These are phyloP conservation scores for Jordanella pulchra DNA, from an alignment of 2,797 vertebrate species.

Conservation along the genomic window DNA sequence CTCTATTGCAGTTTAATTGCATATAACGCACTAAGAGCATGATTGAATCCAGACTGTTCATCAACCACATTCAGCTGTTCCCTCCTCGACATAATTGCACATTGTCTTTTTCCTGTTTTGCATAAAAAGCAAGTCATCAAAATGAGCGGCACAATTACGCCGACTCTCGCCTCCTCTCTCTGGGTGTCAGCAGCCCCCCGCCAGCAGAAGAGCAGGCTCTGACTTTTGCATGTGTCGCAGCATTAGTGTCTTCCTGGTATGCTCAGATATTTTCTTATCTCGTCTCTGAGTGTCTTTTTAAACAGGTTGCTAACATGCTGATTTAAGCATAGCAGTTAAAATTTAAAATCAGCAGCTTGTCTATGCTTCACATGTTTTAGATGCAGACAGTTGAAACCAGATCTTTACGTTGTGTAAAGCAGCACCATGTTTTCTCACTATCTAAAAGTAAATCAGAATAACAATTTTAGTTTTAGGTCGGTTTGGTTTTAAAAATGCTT, in stretches of 20 bases:
- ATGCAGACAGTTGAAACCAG: not conserved
- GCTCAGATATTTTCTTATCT: constrained; percentile 32
- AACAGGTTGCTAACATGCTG: constrained; percentile 57
- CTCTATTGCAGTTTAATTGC: constrained; percentile 87
- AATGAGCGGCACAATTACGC: constrained; percentile 82
- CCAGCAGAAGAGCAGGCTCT: constrained; percentile 61
- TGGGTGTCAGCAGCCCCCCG: constrained; percentile 74
- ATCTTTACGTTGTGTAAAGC: too few relatives aligned
- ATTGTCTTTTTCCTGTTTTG: constrained; percentile 86
- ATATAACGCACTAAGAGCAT: constrained; percentile 83
- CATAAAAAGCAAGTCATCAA: constrained; percentile 84
- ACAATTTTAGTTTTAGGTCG: too few relatives aligned
- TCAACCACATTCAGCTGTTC: constrained; percentile 82
- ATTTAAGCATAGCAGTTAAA: constrained; percentile 37
- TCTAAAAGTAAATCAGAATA: too few relatives aligned
- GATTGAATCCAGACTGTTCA: constrained; percentile 85
- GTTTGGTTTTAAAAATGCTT: too few relatives aligned
- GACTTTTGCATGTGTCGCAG: constrained; percentile 48
- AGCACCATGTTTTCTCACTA: too few relatives aligned
- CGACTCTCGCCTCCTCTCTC: constrained; percentile 74
- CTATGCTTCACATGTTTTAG: constrained; percentile 31
- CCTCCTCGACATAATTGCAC: constrained; percentile 84
- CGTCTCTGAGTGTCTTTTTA: constrained; percentile 40
- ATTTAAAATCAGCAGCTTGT: constrained; percentile 41
- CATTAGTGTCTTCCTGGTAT: constrained; percentile 63